Base-by-base conservation (phyloP, 2,888 invertebrate genomes). In the Dasypogon diadema region DNA sequence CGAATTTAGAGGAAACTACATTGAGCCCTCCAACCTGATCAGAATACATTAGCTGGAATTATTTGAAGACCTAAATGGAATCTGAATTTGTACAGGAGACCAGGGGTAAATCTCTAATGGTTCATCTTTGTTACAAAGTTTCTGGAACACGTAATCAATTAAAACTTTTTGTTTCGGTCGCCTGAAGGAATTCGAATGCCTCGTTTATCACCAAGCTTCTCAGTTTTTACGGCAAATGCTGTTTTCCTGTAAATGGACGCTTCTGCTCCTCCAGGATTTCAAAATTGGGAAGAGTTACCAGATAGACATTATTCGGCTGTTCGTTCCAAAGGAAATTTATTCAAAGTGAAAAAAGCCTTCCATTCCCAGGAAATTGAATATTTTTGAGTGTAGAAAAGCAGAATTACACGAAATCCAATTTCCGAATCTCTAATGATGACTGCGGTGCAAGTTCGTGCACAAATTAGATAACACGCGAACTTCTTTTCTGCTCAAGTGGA, bases 91-190 rank as follows among this genome's bases (percentile, higher is more conserved):
- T 21, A 10, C 37, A 30, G 30, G 30, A 21, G 14, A 10, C 60
- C 18, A 5, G 6, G 18, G 37, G 37, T 22, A 60, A 60, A 60
- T 34, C 34, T 34, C 37, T 60, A 60, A 58, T 58, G 58, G 60
- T n/a, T 60, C 37, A 60, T 60, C 60, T 34, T 60, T 60, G 37
- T 60, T 34, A 60, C 16, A 37, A 60, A 60, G 8, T 14, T 60
- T 60, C 60, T 60, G 37, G 60, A 37, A 60, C 60, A 60, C 60
- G 60, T 60, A 60, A 60, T 60, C 60, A 60, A 60, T 60, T 60
- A 60, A 60, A 60, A 60, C 60, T 60, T 60, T 60, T 60, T 60
- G 16, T 37, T 16, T 18, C 21, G 34, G 26, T 37, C 21, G 60
- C 60, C 30, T 5, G 37, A 16, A 60, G 37, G 34, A 60, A 60